Evolutionary conservation across 2,888 invertebrate species (phyloP).

Genomic region (Heliconius charithonia): DNA sequence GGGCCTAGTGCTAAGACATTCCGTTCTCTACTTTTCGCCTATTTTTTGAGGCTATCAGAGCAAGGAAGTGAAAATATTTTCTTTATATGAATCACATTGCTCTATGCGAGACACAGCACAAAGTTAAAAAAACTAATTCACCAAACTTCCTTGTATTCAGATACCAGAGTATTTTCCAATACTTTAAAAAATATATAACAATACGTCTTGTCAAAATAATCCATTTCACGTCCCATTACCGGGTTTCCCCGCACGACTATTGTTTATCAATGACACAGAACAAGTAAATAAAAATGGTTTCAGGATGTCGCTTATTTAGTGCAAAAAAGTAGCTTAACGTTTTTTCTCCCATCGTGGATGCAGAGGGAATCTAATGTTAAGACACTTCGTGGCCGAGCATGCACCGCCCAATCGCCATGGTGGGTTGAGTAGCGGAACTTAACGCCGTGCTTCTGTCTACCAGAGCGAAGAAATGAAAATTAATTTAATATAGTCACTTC

Average conservation of each 20-base stretch:
- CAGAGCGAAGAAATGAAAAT: no score
- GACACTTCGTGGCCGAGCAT: background rate
- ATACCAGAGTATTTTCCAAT: background rate
- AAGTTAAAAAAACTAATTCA: background rate
- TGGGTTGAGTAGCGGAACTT: no score
- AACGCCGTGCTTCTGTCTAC: no score
- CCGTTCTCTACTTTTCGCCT: no score
- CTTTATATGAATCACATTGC: no score
- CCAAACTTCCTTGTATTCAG: no score
- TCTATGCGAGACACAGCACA: background rate
- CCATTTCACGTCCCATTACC: slow-evolving; percentile 35
- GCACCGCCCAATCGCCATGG: no score
- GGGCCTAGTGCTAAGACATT: no score
- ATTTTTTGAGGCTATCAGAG: no score
- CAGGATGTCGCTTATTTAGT: background rate
- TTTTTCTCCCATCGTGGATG: background rate
- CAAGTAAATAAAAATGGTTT: background rate
- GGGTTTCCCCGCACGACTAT: background rate
- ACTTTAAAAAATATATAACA: slow-evolving; percentile 17
- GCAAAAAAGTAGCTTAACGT: background rate
- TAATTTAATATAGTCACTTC: background rate
- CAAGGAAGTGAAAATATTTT: no score
- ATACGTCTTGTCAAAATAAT: slow-evolving; percentile 26
- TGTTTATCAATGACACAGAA: slow-evolving; percentile 25
- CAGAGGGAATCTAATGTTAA: background rate